Evolutionary conservation across 2,113 vertebrate species (phyloP), one percentile per base, ranked within the genome.

Genomic region (Ceyx melanurus): DNA sequence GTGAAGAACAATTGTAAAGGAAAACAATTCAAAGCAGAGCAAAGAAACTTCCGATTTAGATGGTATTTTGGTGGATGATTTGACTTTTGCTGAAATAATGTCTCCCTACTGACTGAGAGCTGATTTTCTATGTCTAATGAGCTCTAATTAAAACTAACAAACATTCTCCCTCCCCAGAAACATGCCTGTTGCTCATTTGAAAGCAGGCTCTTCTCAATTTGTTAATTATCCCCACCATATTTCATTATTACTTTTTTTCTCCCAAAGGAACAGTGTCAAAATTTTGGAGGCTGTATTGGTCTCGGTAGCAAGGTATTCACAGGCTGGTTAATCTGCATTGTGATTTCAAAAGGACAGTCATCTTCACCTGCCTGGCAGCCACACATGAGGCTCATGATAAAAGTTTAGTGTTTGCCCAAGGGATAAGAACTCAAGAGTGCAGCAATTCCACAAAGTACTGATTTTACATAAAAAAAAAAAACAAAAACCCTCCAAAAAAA

Each of bases 71-170:
- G 62, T 79, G 18, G 40, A 20, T 96, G 82, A 67, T 85, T 79
- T 79, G 71, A 68, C 78, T 91, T 87, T 53, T 91, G 79, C 75
- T 91, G 75, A 93, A 86, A 71, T 82, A 82, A 88, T 42, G 45
- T 82, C 62, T 95, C 56, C 75, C 79, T 16, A 86, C 64, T 88
- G 82, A 86, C 82, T 88, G 82, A 86, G 67, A 73, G 42, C 35
- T 80, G 82, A 62, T 82, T 88, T 73, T 86, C 54, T 65, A 42
- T 61, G 64, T 73, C 79, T 93, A 94, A 85, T 80, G 72, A 91
- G 71, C 76, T 82, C 64, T 88, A 93, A 90, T 90, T 90, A 92
- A 77, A 92, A 90, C 73, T 53, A 93, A 73, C 77, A 62, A 86
- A 74, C 60, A 76, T 58, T 71, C 72, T 82, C 40, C 35, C 51